Evolutionary conservation across 2,797 vertebrate species (phyloP).

Genomic region (Ficedula albicollis): DNA sequence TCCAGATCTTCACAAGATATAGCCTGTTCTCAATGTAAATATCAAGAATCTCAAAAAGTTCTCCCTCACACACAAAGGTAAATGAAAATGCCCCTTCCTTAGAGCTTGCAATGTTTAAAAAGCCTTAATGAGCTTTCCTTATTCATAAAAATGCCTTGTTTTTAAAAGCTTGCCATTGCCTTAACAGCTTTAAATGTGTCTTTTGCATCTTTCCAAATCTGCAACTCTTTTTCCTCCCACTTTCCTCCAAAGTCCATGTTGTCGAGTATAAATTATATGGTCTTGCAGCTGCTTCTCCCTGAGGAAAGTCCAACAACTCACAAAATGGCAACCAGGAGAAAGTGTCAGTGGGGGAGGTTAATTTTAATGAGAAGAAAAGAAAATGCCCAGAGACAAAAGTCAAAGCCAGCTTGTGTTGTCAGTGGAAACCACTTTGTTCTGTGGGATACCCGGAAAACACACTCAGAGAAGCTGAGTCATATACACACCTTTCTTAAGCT

Average conservation of each 20-base stretch:
- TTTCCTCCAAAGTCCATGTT: background rate
- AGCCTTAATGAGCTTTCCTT: background rate
- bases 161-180: constrained; percentile 10
- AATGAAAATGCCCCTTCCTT: constrained; percentile 5
- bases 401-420: background rate
- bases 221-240: background rate
- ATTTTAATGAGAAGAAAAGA: background rate
- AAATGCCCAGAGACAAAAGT: background rate
- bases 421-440: background rate
- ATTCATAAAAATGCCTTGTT: constrained; percentile 37
- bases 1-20: background rate
- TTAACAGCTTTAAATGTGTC: constrained; percentile 3
- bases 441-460: background rate
- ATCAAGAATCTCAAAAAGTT: background rate
- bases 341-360: background rate
- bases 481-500: background rate
- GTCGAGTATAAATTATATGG: rapidly evolving
- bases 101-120: background rate
- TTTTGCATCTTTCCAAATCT: background rate
- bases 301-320: background rate
- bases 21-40: background rate
- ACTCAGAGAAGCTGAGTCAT: background rate
- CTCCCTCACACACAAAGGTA: background rate
- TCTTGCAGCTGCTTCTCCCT: background rate
- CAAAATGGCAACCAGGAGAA: background rate